Evolutionary conservation across 2,113 vertebrate species (phyloP).

Genomic region (Corythornis vintsioides): DNA sequence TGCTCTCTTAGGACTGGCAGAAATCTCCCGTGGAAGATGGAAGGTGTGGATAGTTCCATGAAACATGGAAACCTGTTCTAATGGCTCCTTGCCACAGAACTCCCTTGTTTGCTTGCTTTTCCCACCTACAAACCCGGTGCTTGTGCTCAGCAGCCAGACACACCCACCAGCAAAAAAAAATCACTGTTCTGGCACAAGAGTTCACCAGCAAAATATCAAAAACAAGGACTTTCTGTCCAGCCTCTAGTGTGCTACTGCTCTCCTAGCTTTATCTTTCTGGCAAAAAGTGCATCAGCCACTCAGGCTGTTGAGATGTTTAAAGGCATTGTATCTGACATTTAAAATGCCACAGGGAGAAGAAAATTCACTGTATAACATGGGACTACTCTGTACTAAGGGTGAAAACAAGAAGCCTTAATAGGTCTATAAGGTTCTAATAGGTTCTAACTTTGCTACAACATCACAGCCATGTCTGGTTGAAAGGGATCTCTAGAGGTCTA

Average conservation of each 20-base stretch:
- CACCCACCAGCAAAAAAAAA: rapidly evolving
- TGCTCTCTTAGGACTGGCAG: neutral
- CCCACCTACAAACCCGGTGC: neutral
- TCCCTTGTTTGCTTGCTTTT: neutral
- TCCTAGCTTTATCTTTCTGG: neutral
- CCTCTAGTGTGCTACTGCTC: neutral
- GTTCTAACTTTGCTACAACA: neutral
- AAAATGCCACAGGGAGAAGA: neutral
- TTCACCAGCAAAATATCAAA: neutral
- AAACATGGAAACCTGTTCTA: neutral
- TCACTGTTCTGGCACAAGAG: rapidly evolving
- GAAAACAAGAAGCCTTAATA: neutral
- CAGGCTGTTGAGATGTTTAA: neutral
- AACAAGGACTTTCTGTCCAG: neutral
- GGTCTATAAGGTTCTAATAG: too few species aligned
- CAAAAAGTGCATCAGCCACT: neutral
- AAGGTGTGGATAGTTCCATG: neutral
- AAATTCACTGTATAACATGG: neutral
- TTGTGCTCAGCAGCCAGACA: neutral
- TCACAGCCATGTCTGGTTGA: too few species aligned
- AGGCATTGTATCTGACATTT: neutral
- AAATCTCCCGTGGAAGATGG: neutral
- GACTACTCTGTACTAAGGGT: neutral
- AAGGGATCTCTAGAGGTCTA: too few species aligned
- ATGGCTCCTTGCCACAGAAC: neutral